Base-by-base conservation (phyloP, 2,113 vertebrate genomes). In the Xyliphius kryptos region DNA sequence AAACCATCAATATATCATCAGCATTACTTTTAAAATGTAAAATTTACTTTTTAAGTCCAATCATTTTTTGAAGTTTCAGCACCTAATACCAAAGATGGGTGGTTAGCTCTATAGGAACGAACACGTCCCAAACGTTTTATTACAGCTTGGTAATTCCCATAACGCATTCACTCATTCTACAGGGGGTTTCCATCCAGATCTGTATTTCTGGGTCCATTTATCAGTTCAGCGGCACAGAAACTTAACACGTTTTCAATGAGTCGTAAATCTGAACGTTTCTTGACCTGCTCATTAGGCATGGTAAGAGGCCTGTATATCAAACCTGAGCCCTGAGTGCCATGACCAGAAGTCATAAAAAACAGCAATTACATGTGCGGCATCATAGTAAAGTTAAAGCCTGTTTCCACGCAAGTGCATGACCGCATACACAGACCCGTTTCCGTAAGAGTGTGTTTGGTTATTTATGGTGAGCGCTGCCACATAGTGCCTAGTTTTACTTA, bases 201-300 rank as follows among this genome's bases (percentile, higher is more conserved):
- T 56, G 60, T 59, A 53, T 74, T 66, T 70, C 74, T 67, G 77
- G 75, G 67, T 47, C 54, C 59, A 67, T 78, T 60, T 46, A 77
- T 81, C 67, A 72, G 59, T 81, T 80, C 79, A 77, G 78, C 52
- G 54, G 61, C 41, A 16, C 41, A 51, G 75, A 80, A 78, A 79
- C 74, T 61, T 71, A 74, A 83, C 59, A 73, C 76, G 76, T 61
- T 79, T 62, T 61, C 66, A 64, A 63, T 67, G 49, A 56, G 75
- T 73, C 77, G 71, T 80, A 78, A 82, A 77, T 74, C 41, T 53
- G 71, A 75, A 38, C 49, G 56, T 68, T 17, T 72, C 71, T 67
- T 77, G 75, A 81, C 77, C 78, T 80, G 79, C 65, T 71, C 67
- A 67, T 76, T 80, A 62, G 72, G 56, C 49, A 48, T 61, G 56